These are phyloP conservation scores for Drosophila varians DNA, from an alignment of 1,140 invertebrate species.

Conservation along the genomic window DNA sequence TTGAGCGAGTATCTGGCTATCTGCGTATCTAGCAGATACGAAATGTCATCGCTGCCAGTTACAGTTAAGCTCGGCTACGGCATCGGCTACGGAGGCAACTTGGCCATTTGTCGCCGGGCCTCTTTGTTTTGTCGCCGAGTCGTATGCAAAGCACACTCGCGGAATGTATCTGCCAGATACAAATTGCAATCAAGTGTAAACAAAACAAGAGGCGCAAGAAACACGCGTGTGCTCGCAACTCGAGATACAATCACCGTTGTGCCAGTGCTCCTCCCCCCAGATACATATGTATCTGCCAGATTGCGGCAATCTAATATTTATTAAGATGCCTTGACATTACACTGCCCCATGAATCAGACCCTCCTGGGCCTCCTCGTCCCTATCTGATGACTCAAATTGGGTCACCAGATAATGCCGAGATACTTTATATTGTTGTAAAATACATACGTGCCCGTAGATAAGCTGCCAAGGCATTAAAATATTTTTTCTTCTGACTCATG, in stretches of 20 bases:
- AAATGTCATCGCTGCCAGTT: conserved; percentile 48
- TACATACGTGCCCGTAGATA: conserved; percentile 10
- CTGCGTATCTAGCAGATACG: conserved; percentile 45
- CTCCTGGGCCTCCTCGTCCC: neutral
- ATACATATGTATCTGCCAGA: conserved; percentile 33
- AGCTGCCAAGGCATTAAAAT: conserved; percentile 18
- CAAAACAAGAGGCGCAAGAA: conserved; percentile 66
- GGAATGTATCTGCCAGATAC: conserved; percentile 63
- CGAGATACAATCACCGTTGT: conserved; percentile 55
- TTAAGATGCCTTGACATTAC: conserved; percentile 56
- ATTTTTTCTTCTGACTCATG: conserved; percentile 24
- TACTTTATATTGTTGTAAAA: conserved; percentile 18
- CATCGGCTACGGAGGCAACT: conserved; percentile 20
- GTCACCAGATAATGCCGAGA: conserved; percentile 40
- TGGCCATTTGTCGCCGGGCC: conserved; percentile 48
- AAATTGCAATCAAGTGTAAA: conserved; percentile 73
- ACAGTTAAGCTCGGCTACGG: conserved; percentile 31
- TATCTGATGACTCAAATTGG: conserved; percentile 44
- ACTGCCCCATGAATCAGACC: neutral
- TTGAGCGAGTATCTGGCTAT: conserved; percentile 9
- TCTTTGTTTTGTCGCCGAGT: conserved; percentile 26
- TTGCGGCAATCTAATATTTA: conserved; percentile 50
- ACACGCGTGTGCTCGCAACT: conserved; percentile 61
- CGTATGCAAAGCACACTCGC: conserved; percentile 57
- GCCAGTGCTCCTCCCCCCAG: conserved; percentile 8